These are phyloP conservation scores for Epiblema foenella DNA, from an alignment of 2,888 invertebrate genomes.

Conservation along the genomic window DNA sequence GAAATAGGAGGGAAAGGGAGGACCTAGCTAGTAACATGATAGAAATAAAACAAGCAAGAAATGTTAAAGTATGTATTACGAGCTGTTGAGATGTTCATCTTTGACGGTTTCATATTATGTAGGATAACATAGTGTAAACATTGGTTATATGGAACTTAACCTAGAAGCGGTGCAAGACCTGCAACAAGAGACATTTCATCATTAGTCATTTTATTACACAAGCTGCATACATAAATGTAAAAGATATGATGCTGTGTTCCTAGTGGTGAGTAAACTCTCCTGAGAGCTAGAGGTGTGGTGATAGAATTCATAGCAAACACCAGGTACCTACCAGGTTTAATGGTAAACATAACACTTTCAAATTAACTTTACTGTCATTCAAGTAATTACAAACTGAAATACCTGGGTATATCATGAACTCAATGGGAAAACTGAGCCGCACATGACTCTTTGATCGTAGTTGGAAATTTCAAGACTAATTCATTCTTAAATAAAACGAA, in stretches of 20 bases:
- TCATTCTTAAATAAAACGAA: constrained; percentile 1
- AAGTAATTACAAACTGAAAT: too few relatives aligned
- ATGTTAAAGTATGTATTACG: constrained; percentile 65
- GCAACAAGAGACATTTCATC: constrained; percentile 60
- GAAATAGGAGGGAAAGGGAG: too few relatives aligned
- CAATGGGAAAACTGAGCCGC: background rate
- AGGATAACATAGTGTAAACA: constrained; percentile 61
- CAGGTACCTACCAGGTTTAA: too few relatives aligned
- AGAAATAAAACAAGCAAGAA: constrained; percentile 43
- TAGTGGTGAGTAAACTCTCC: too few relatives aligned
- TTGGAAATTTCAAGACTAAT: background rate
- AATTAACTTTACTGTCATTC: too few relatives aligned
- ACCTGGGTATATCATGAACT: background rate
- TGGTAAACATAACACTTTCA: too few relatives aligned
- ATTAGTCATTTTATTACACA: background rate
- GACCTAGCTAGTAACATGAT: background rate
- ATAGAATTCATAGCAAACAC: too few relatives aligned
- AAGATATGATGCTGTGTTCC: background rate
- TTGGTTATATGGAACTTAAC: constrained; percentile 68
- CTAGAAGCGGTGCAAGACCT: constrained; percentile 64
- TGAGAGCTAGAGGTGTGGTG: too few relatives aligned
- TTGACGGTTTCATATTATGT: constrained; percentile 72
- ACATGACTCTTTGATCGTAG: background rate
- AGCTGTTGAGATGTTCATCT: constrained; percentile 70
- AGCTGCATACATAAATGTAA: background rate